Percentiles rank a stretch among this genome's conserved stretches.
Evolutionary conservation across 2,888 invertebrate species (phyloP).

Genomic region (Chymomyza caudatula): DNA sequence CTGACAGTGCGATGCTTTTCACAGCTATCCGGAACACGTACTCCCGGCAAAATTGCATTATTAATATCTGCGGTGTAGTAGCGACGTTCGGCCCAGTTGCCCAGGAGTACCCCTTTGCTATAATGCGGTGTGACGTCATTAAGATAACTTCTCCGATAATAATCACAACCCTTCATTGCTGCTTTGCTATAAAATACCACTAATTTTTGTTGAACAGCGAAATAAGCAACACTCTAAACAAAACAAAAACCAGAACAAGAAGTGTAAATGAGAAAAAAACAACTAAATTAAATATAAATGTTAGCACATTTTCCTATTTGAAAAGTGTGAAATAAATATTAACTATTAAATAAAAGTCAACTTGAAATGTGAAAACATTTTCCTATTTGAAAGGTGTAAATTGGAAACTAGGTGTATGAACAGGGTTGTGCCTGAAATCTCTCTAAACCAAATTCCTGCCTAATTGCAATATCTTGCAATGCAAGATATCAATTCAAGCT

Average conservation of each 20-base stretch:
- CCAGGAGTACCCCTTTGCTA: constrained; percentile 41
- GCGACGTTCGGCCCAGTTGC: constrained; percentile 54
- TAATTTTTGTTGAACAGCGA: background rate
- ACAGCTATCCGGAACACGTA: constrained; percentile 20
- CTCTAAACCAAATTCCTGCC: no score
- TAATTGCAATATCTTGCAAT: no score
- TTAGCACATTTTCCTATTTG: no score
- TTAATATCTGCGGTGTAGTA: constrained; percentile 27
- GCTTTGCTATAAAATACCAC: constrained; percentile 5
- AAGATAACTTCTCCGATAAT: background rate
- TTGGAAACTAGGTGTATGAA: no score
- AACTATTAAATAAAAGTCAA: no score
- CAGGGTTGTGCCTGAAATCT: no score
- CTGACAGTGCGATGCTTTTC: constrained; percentile 39
- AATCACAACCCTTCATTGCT: background rate
- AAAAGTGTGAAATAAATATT: no score
- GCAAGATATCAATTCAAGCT: no score
- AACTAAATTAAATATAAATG: no score
- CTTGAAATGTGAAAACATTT: no score
- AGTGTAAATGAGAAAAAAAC: no score
- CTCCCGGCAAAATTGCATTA: constrained; percentile 46
- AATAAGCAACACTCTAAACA: background rate
- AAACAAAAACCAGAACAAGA: constrained; percentile 8
- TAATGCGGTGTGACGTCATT: constrained; percentile 24
- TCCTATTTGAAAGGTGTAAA: no score